Percentiles rank a stretch among this genome's conserved stretches.
Conservation (phyloP, 2,888 invertebrate species). For the Drosophila koepferae region DNA sequence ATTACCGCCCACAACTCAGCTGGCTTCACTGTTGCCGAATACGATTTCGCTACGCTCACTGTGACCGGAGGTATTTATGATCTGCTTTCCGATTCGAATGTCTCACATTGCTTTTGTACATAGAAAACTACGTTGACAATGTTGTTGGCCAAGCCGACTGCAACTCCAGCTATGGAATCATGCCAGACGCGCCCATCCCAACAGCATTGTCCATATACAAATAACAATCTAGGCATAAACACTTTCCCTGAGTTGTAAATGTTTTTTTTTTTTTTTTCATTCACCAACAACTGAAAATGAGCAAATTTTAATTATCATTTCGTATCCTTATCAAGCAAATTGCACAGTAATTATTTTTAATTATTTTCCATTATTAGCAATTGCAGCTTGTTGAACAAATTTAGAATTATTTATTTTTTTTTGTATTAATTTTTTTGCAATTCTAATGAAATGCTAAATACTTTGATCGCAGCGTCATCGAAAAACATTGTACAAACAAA, state of each 20-base stretch:
- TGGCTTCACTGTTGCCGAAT: constrained; percentile 97
- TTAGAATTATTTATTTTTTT: constrained; percentile 15
- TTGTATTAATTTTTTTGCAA: constrained; percentile 24
- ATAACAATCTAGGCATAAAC: constrained; percentile 79
- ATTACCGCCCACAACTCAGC: constrained; percentile 98
- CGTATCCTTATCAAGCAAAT: constrained; percentile 46
- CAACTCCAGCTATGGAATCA: background rate
- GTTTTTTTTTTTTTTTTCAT: constrained; percentile 47
- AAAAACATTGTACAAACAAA: constrained; percentile 42
- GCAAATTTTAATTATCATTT: constrained; percentile 53
- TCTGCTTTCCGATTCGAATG: constrained; percentile 77
- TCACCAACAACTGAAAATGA: constrained; percentile 47
- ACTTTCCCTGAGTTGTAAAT: constrained; percentile 65
- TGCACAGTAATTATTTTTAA: constrained; percentile 61
- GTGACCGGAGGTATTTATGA: constrained; percentile 94
- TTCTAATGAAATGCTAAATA: constrained; percentile 40
- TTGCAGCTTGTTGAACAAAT: constrained; percentile 48
- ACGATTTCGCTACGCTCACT: constrained; percentile 97
- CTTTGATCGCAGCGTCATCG: constrained; percentile 37
- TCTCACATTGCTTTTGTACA: constrained; percentile 85
- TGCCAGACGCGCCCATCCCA: background rate
- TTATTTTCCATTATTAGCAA: constrained; percentile 13
- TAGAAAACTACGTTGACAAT: constrained; percentile 81
- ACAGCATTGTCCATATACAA: constrained; percentile 79
- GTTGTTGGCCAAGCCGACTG: constrained; percentile 11